These are phyloP conservation scores for Vidua macroura DNA, from an alignment of 2,113 vertebrate species.

Conservation along the genomic window DNA sequence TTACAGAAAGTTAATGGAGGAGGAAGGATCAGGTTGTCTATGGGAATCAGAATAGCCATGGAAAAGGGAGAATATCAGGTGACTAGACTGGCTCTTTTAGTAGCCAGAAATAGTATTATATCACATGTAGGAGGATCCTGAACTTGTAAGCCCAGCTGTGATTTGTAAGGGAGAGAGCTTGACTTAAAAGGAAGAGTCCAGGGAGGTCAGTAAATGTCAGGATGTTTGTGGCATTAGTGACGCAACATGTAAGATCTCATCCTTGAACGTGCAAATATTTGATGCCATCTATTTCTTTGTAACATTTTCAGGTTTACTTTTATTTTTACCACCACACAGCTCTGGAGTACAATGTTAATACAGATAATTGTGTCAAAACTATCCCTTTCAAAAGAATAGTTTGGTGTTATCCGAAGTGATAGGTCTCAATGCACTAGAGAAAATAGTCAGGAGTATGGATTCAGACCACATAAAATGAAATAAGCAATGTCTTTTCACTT, in stretches of 20 bases:
- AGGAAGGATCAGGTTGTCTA: not conserved
- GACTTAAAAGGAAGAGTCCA: not conserved
- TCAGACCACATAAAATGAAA: not conserved
- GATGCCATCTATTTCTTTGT: not conserved
- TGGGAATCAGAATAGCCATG: not conserved
- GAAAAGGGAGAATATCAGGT: not conserved
- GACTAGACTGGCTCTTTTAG: not conserved
- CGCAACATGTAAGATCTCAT: not conserved
- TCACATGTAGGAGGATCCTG: not conserved
- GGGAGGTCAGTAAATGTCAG: not conserved
- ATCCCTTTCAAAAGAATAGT: not conserved
- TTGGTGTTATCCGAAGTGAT: not conserved
- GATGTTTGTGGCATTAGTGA: not conserved
- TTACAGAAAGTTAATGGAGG: conserved; percentile 9
- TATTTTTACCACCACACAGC: not conserved
- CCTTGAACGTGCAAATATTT: not conserved
- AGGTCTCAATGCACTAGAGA: not conserved
- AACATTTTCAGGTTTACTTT: not conserved
- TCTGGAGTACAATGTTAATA: not conserved
- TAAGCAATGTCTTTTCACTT: not conserved
- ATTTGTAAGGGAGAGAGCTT: not conserved
- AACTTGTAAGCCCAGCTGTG: not conserved
- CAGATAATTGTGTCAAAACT: not conserved
- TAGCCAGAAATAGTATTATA: not conserved
- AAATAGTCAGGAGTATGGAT: not conserved